Evolutionary conservation across 1,140 invertebrate species (phyloP).

Genomic region (Bombus sylvicola): DNA sequence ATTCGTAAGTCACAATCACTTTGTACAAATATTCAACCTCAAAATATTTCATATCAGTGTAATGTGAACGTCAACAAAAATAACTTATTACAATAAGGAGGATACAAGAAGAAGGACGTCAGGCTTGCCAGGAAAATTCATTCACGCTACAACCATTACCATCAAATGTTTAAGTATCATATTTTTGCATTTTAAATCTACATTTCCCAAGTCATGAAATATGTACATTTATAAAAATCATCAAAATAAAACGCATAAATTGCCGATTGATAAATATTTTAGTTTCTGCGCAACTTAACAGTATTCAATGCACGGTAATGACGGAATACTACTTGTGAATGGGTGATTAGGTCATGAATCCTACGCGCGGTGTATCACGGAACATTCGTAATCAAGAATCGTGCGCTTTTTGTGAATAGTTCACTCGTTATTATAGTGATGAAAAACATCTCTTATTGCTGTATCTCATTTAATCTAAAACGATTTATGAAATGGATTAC

Average conservation of each 20-base stretch:
- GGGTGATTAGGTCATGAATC: slow-evolving; percentile 36
- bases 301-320: slow-evolving; percentile 28
- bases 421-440: neutral
- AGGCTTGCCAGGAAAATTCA: neutral
- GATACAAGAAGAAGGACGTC: neutral
- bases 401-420: slow-evolving; percentile 34
- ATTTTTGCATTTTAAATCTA: too few relatives aligned
- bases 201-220: neutral
- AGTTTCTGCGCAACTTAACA: neutral
- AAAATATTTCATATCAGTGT: neutral
- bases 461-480: neutral
- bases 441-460: slow-evolving; percentile 1
- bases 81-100: neutral
- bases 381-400: slow-evolving; percentile 33
- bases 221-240: neutral
- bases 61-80: neutral
- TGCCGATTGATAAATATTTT: neutral
- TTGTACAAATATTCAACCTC: neutral
- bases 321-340: slow-evolving; percentile 34
- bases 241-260: neutral
- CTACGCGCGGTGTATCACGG: slow-evolving; percentile 7
- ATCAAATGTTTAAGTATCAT: neutral
- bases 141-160: neutral
- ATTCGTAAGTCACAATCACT: neutral
- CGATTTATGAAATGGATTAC: neutral